These are phyloP conservation scores for Tachina lurida DNA, from an alignment of 2,888 invertebrate species.

Conservation along the genomic window DNA sequence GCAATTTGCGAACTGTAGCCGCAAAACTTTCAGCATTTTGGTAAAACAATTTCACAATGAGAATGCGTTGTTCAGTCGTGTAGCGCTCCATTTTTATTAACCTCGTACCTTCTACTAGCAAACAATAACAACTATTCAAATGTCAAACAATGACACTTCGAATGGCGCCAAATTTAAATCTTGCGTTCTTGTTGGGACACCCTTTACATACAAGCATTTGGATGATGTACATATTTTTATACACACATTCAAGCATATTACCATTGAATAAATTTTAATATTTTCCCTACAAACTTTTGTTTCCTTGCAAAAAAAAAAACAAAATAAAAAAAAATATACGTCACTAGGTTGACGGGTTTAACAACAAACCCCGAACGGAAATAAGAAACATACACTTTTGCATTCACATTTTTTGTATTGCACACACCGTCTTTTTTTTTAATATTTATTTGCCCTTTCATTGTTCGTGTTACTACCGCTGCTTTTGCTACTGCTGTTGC, in stretches of 20 bases:
- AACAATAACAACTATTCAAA: no score
- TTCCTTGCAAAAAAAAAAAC: conserved; percentile 29
- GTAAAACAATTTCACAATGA: no score
- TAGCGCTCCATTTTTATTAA: no score
- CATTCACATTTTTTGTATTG: conserved; percentile 31
- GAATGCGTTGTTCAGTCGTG: no score
- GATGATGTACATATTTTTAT: neutral
- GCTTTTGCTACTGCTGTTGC: conserved; percentile 30
- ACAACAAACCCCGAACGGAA: conserved; percentile 31
- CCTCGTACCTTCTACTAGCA: no score
- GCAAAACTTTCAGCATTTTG: no score
- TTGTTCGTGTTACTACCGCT: neutral
- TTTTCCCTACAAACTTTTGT: conserved; percentile 28
- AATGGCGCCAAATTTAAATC: no score
- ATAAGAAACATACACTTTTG: conserved; percentile 52
- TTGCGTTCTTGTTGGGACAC: no score
- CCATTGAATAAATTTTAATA: conserved; percentile 55
- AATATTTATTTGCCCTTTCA: neutral
- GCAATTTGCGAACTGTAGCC: no score
- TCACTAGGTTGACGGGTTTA: conserved; percentile 60
- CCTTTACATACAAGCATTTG: neutral
- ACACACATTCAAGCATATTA: conserved; percentile 5
- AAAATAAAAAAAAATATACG: conserved; percentile 28
- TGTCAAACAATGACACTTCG: no score
- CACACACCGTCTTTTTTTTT: conserved; percentile 38